Evolutionary conservation across 2,888 invertebrate genomes (phyloP).

Genomic region (Incurvaria masculella): DNA sequence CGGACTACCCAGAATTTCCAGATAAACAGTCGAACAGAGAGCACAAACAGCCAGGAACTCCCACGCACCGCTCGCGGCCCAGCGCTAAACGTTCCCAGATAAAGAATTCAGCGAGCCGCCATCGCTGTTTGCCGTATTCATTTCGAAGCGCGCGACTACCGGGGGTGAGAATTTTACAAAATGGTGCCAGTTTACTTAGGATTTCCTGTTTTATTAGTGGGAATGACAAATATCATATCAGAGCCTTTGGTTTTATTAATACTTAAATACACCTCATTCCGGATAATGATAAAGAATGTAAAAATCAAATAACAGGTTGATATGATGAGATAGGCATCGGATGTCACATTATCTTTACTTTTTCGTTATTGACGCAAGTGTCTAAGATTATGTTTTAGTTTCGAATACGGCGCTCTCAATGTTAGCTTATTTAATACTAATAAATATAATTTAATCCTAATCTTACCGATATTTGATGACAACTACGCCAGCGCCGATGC

Average conservation of each 20-base stretch:
- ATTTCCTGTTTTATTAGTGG: conserved; percentile 23
- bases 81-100: conserved; percentile 40
- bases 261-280: not conserved
- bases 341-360: too few species aligned
- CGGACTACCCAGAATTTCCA: too few species aligned
- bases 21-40: too few species aligned
- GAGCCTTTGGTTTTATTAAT: not conserved
- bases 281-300: not conserved
- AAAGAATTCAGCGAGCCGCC: conserved; percentile 48
- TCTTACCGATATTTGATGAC: too few species aligned
- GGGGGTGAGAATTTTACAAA: not conserved
- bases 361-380: too few species aligned
- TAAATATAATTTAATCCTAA: too few species aligned
- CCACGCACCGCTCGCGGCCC: conserved; percentile 5
- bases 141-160: conserved; percentile 1
- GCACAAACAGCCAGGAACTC: too few species aligned
- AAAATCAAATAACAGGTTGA: not conserved
- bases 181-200: conserved; percentile 16
- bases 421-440: too few species aligned
- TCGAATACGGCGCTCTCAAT: too few species aligned
- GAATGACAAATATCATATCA: conserved; percentile 37
- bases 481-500: too few species aligned
- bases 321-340: too few species aligned
- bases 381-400: too few species aligned
- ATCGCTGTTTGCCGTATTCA: conserved; percentile 27